phyloP scores from a whole-genome alignment of 1,140 invertebrate species.

The Drosophila azteca region DNA sequence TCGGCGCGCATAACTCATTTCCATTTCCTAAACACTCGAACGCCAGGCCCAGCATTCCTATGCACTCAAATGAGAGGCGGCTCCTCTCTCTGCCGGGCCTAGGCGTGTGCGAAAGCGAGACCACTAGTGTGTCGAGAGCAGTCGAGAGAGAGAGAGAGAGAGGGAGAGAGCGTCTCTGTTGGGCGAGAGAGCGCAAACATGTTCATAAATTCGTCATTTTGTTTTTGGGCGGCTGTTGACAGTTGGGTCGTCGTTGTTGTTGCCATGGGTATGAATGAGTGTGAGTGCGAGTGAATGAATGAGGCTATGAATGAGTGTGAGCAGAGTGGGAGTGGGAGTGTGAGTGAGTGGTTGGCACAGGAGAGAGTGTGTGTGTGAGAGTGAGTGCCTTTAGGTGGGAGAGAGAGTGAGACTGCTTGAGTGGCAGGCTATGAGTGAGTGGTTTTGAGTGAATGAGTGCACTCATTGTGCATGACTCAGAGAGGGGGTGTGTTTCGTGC shows the following conservation, averaged over 20 bases:
- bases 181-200: conserved; percentile 58
- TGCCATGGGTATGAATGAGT: conserved; percentile 31
- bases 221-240: conserved; percentile 78
- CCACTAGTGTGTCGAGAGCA: conserved; percentile 12
- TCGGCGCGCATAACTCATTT: conserved; percentile 60
- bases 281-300: too few species aligned
- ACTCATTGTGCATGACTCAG: conserved; percentile 5
- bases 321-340: conserved; percentile 9
- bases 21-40: conserved; percentile 34
- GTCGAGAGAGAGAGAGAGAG: conserved; percentile 11
- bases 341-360: background rate
- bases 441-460: conserved; percentile 1
- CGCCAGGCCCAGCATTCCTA: conserved; percentile 55
- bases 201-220: conserved; percentile 84
- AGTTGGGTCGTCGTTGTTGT: conserved; percentile 66
- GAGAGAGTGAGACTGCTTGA: conserved; percentile 26
- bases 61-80: conserved; percentile 48
- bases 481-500: conserved; percentile 56
- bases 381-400: background rate
- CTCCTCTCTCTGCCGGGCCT: conserved; percentile 1
- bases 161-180: conserved; percentile 9
- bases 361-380: conserved; percentile 39
- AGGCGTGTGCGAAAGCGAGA: conserved; percentile 39
- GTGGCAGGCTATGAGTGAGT: conserved; percentile 1
- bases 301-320: conserved; percentile 6